These are phyloP conservation scores for Orycteropus afer DNA, from an alignment of 2,113 vertebrate genomes.

Conservation along the genomic window DNA sequence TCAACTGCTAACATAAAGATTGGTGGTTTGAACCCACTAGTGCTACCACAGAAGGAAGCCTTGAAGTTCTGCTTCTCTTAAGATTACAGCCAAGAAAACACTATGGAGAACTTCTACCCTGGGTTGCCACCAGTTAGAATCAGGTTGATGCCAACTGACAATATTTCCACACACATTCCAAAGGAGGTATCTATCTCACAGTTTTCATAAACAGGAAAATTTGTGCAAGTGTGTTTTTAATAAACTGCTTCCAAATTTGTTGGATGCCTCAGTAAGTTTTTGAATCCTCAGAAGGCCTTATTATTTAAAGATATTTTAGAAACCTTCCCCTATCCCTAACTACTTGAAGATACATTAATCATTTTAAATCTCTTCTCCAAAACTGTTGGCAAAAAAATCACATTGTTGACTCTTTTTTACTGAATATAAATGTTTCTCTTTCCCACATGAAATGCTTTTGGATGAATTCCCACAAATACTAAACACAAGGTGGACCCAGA, in stretches of 20 bases:
- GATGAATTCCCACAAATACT: constrained; percentile 79
- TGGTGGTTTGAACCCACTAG: too few relatives aligned
- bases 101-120: too few relatives aligned
- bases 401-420: constrained; percentile 69
- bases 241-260: constrained; percentile 78
- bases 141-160: too few relatives aligned
- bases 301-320: constrained; percentile 81
- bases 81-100: too few relatives aligned
- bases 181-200: constrained; percentile 34
- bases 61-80: too few relatives aligned
- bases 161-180: neutral
- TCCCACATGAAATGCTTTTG: constrained; percentile 75
- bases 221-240: constrained; percentile 79
- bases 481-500: constrained; percentile 66
- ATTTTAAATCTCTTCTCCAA: constrained; percentile 80
- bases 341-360: constrained; percentile 81
- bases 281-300: constrained; percentile 80
- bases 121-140: too few relatives aligned
- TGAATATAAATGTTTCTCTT: constrained; percentile 80
- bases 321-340: constrained; percentile 76
- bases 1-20: too few relatives aligned
- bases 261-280: constrained; percentile 73
- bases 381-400: constrained; percentile 77
- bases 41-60: too few relatives aligned
- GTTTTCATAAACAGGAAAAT: constrained; percentile 70